Base-by-base conservation (phyloP, 2,113 vertebrate species). In the Pithys albifrons region DNA sequence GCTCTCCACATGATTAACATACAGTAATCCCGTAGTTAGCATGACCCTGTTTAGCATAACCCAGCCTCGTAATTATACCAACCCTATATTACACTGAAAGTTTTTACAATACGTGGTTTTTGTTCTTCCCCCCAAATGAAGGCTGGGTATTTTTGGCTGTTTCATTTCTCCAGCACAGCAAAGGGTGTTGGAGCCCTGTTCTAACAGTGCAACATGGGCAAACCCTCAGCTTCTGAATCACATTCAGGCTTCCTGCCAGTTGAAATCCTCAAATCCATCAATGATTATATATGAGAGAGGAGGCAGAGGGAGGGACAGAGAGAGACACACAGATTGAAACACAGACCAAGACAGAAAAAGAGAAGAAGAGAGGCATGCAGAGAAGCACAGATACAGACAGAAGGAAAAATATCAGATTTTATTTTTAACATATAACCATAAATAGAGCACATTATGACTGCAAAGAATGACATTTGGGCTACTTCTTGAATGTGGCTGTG, bases 231-330 rank as follows among this genome's bases (percentile, higher is more conserved):
- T 80, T 70, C 24, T 89, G 43, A 92, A 61, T 85, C 33, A 80
- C 14, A 91, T 22, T 19, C 59, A 77, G 71, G 29, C 35, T 80
- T 77, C 64, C 70, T 91, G 55, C 7, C 64, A 91, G 8, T 1
- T 83, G 25, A 89, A 76, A 71, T 71, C 86, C 43, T 80, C 41
- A 89, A 59, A 67, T 49, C 12, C 37, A 77, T 49, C 69, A 43
- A 75, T 52, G 27, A 39, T 84, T 46, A 51, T 9, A 61, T 31
- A 55, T 25, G 14, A 65, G 29, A 37, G 8, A 54, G 37, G 18
- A 1, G 4, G 6, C 0, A 14, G 10, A 9, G 6, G 6, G 23
- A 49, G 20, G 20, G 12, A 33, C 3, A n/a, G 25, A 52, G 1
- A 22, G 15, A 49, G 25, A 59, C 19, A 64, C 22, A 69, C 7